phyloP scores from a whole-genome alignment of 2,888 invertebrate genomes.

The Tipula vernalis region DNA sequence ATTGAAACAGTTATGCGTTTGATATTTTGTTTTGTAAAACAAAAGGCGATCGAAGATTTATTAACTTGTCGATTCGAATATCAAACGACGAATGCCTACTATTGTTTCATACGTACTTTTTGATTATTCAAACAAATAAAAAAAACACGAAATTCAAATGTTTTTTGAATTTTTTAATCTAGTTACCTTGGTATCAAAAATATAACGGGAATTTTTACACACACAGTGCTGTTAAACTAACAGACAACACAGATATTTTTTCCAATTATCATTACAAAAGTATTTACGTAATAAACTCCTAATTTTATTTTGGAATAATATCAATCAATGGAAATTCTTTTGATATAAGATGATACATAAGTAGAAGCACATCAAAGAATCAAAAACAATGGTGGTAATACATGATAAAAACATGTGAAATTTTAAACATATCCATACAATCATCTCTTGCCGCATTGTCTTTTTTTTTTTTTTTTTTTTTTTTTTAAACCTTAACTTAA shows the following conservation, averaged over 20 bases:
- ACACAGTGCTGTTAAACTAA: not conserved
- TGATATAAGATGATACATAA: not conserved
- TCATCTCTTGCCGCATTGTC: not conserved
- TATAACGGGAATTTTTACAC: not conserved
- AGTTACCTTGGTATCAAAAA: not conserved
- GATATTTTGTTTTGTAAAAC: not conserved
- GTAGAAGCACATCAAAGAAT: not conserved
- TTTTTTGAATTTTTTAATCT: not conserved
- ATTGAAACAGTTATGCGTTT: not conserved
- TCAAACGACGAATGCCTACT: not conserved
- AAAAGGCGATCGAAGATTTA: not conserved
- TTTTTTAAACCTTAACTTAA: not conserved
- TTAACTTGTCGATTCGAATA: not conserved
- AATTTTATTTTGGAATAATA: not conserved
- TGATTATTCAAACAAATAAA: not conserved
- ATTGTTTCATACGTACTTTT: not conserved
- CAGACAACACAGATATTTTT: not conserved
- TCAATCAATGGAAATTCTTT: not conserved
- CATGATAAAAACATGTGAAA: not conserved
- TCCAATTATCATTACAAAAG: not conserved
- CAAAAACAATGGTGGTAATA: slow-evolving; percentile 4
- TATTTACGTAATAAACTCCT: not conserved
- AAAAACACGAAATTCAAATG: not conserved
- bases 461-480: not conserved
- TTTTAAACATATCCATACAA: not conserved